Evolutionary conservation across 2,888 invertebrate species (phyloP).

Genomic region (Noctua fimbriata): DNA sequence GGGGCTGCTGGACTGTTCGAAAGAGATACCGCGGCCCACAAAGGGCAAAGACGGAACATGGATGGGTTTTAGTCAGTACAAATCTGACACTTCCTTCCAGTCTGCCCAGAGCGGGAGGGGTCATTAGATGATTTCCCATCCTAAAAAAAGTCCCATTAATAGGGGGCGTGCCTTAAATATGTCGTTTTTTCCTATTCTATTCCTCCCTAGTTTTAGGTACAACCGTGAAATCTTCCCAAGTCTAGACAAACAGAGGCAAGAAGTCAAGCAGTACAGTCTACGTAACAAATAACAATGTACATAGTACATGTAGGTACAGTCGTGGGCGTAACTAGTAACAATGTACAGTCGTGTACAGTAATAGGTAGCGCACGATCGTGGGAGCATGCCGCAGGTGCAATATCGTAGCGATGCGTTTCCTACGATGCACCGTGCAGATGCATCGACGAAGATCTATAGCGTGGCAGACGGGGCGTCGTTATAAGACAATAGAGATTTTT

Average conservation of each 20-base stretch:
- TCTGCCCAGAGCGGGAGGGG: no score
- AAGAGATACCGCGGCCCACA: no score
- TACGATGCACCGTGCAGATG: conserved; percentile 80
- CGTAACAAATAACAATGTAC: conserved; percentile 34
- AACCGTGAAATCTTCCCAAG: conserved; percentile 20
- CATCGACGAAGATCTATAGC: conserved; percentile 74
- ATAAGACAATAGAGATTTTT: background rate
- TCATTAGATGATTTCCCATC: no score
- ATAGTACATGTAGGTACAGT: conserved; percentile 26
- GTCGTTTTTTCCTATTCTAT: background rate
- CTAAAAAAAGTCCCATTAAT: background rate
- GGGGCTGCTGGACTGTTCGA: no score
- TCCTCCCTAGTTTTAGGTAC: no score
- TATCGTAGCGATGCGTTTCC: conserved; percentile 78
- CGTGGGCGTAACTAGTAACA: conserved; percentile 36
- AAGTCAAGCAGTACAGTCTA: conserved; percentile 26
- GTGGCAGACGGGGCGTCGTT: conserved; percentile 20
- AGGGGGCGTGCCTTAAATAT: background rate
- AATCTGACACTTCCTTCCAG: no score
- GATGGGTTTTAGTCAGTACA: no score
- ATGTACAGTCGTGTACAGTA: conserved; percentile 47
- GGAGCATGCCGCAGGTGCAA: conserved; percentile 88
- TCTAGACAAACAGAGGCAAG: conserved; percentile 47
- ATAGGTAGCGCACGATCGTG: conserved; percentile 79
- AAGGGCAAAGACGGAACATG: no score